Percentiles rank a stretch among this genome's conserved stretches.
These are phyloP conservation scores for Drosophila sucinea DNA, from an alignment of 1,140 invertebrate genomes.

Conservation along the genomic window DNA sequence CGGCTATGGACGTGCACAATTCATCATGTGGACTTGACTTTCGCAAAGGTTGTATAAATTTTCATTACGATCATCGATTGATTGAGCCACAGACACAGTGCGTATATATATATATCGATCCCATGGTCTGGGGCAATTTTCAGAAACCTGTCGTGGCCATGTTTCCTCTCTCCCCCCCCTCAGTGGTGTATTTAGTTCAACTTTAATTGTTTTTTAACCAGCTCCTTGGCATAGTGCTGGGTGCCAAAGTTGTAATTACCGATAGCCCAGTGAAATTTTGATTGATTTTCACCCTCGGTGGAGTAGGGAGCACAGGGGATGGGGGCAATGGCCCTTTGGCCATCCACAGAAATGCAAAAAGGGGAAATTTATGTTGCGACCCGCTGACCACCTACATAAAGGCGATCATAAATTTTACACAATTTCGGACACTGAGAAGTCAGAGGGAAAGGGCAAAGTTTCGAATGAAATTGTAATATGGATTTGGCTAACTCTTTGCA, in stretches of 20 bases:
- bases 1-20: conserved; percentile 25
- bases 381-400: conserved; percentile 47
- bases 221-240: conserved; percentile 31
- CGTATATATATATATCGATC: conserved; percentile 6
- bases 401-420: conserved; percentile 33
- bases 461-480: neutral
- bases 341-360: conserved; percentile 20
- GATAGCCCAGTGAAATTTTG: conserved; percentile 69
- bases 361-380: conserved; percentile 38
- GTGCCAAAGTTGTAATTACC: conserved; percentile 48
- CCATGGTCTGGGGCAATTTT: conserved; percentile 3
- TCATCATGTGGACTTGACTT: conserved; percentile 44
- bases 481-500: conserved; percentile 33
- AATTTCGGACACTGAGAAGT: neutral
- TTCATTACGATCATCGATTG: conserved; percentile 76
- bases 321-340: conserved; percentile 1
- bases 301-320: neutral
- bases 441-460: neutral
- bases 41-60: conserved; percentile 57
- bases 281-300: conserved; percentile 60
- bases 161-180: conserved; percentile 6
- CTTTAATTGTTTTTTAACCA: conserved; percentile 80
- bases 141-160: conserved; percentile 56
- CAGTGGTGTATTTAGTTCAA: conserved; percentile 66
- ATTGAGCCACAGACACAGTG: conserved; percentile 34